Percentiles rank a stretch among this genome's conserved stretches.
Evolutionary conservation across 2,113 vertebrate species (phyloP).

Genomic region (Rousettus leschenaultii): DNA sequence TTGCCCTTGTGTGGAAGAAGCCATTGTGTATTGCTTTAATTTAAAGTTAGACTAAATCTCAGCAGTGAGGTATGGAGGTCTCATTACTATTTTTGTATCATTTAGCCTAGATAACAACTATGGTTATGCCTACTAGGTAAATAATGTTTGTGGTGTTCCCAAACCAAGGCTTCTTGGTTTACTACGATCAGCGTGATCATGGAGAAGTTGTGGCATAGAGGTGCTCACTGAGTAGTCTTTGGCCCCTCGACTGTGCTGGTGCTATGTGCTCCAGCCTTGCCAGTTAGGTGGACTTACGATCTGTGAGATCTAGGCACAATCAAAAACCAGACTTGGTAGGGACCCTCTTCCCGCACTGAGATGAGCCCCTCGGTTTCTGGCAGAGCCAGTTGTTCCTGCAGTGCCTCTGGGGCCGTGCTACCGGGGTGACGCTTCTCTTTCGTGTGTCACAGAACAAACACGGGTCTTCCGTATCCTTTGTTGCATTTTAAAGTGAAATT

Average conservation of each 20-base stretch:
- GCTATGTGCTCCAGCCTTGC: background rate
- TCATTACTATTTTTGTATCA: background rate
- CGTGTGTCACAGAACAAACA: background rate
- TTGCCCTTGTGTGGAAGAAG: background rate
- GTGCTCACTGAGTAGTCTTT: background rate
- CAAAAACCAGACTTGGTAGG: background rate
- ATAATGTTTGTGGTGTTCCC: background rate
- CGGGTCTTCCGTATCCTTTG: background rate
- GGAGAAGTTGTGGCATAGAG: background rate
- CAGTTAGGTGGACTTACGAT: background rate
- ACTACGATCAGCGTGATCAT: rapidly evolving
- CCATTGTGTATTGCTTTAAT: background rate
- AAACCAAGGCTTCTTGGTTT: background rate
- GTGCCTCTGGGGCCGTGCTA: background rate
- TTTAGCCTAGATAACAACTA: background rate
- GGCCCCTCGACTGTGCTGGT: background rate
- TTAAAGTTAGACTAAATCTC: background rate
- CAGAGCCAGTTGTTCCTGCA: background rate
- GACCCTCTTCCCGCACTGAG: background rate
- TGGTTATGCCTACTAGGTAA: background rate
- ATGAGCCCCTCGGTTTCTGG: background rate
- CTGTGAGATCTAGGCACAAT: background rate
- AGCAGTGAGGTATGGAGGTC: background rate
- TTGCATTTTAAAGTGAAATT: slow-evolving; percentile 25
- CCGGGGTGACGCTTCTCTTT: background rate